Percentiles rank a stretch among this genome's conserved stretches.
These are phyloP conservation scores for Pocillopora meandrina DNA, from an alignment of 92 coral and sea anemone species.

Conservation along the genomic window DNA sequence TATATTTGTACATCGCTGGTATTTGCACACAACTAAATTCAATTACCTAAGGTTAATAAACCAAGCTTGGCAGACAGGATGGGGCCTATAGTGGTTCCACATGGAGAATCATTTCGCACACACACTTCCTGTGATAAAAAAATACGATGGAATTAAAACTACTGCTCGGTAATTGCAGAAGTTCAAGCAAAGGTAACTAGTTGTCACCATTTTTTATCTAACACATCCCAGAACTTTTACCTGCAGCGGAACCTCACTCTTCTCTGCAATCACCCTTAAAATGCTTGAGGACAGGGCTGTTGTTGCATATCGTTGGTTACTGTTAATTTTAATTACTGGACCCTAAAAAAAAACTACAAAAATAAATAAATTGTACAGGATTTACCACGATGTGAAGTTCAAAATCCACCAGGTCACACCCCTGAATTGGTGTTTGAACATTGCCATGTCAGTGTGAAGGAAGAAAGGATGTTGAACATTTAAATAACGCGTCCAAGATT, in stretches of 20 bases:
- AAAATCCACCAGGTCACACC: too few species aligned
- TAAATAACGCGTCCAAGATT: too few species aligned
- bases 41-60: constrained; percentile 87
- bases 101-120: constrained; percentile 92
- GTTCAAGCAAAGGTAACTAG: too few species aligned
- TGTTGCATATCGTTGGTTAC: constrained; percentile 92
- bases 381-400: too few species aligned
- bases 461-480: not conserved
- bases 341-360: constrained; percentile 54
- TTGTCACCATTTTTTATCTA: too few species aligned
- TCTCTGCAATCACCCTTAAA: constrained; percentile 79
- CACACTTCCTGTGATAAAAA: constrained; percentile 74
- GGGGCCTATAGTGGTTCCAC: constrained; percentile 98
- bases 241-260: constrained; percentile 80
- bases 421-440: not conserved
- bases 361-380: too few species aligned
- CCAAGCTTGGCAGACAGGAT: constrained; percentile 96
- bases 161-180: too few species aligned
- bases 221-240: constrained; percentile 23
- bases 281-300: constrained; percentile 96
- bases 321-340: constrained; percentile 84
- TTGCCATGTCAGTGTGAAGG: not conserved
- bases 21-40: not conserved
- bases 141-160: not conserved
- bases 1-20: too few species aligned